Percentiles rank a stretch among this genome's conserved stretches.
These are phyloP conservation scores for Orussus abietinus DNA, from an alignment of 1,140 invertebrate species.

Conservation along the genomic window DNA sequence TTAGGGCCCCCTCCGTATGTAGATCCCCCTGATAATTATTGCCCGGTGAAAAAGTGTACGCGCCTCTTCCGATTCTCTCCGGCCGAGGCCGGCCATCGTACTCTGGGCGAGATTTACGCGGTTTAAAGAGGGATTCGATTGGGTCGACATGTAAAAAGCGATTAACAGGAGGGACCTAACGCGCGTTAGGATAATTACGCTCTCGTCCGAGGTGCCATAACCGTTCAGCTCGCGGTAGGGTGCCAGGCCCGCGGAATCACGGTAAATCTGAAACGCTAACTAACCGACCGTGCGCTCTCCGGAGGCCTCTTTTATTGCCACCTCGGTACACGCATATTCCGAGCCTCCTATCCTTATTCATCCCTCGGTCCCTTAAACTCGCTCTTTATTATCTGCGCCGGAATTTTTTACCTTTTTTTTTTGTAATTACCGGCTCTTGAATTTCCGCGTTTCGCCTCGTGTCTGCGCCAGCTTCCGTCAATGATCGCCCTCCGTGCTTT, in stretches of 20 bases:
- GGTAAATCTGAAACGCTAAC: constrained; percentile 24
- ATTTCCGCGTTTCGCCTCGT: too few species aligned
- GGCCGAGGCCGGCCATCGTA: too few species aligned
- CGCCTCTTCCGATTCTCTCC: too few species aligned
- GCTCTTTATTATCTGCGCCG: too few species aligned
- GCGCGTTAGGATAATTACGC: constrained; percentile 39
- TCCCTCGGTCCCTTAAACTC: constrained; percentile 1
- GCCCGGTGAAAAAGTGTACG: too few species aligned
- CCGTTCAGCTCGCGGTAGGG: constrained; percentile 25
- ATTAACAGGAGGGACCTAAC: constrained; percentile 29
- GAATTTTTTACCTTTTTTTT: too few species aligned
- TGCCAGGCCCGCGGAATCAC: constrained; percentile 21
- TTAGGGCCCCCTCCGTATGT: too few species aligned
- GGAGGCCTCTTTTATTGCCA: constrained; percentile 24
- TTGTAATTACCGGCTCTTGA: too few species aligned
- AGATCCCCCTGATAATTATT: too few species aligned
- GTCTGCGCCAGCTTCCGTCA: too few species aligned
- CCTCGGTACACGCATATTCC: constrained; percentile 1
- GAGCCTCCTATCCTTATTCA: background rate
- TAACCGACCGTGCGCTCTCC: constrained; percentile 27
- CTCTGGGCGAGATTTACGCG: constrained; percentile 1
- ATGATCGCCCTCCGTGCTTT: too few species aligned
- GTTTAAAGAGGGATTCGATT: constrained; percentile 3
- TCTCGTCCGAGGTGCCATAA: constrained; percentile 33
- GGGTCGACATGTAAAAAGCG: constrained; percentile 21